A percentile compares a stretch with the other conserved stretches of the same genome.
phyloP scores from a whole-genome alignment of 1,140 invertebrate genomes.

The Ooceraea biroi region DNA sequence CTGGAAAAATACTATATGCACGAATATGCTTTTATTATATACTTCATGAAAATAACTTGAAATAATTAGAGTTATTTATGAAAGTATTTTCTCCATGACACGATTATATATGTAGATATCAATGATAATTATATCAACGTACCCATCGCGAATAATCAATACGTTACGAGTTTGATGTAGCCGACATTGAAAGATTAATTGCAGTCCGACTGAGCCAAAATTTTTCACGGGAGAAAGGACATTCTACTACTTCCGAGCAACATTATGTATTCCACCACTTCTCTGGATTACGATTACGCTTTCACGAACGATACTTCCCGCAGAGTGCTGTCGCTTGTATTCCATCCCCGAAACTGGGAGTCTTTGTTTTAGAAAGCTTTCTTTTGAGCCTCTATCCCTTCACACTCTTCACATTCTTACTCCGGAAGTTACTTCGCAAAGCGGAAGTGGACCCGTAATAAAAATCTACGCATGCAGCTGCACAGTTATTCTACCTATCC shows the following conservation, averaged over 20 bases:
- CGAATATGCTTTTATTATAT: too few relatives aligned
- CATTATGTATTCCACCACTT: background rate
- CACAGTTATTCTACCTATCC: conserved; percentile 68
- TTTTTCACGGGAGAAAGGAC: background rate
- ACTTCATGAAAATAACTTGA: conserved; percentile 7
- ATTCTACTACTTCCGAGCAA: background rate
- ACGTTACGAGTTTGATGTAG: background rate
- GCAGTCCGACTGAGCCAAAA: background rate
- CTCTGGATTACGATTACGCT: conserved; percentile 38
- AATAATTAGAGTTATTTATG: background rate
- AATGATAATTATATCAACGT: background rate
- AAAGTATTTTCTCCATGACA: background rate
- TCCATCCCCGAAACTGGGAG: background rate
- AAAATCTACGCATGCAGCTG: conserved; percentile 68
- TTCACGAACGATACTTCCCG: conserved; percentile 31
- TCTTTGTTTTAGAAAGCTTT: conserved; percentile 50
- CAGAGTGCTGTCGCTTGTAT: conserved; percentile 51
- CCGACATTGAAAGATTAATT: conserved; percentile 50
- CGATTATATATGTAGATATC: too few relatives aligned
- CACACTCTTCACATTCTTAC: background rate
- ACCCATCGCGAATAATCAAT: background rate
- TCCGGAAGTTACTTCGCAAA: conserved; percentile 55
- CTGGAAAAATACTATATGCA: too few relatives aligned
- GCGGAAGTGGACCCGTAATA: conserved; percentile 71
- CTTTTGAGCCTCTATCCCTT: conserved; percentile 45